phyloP scores from a whole-genome alignment of 2,888 invertebrate species.

The Liodrosophila aerea region DNA sequence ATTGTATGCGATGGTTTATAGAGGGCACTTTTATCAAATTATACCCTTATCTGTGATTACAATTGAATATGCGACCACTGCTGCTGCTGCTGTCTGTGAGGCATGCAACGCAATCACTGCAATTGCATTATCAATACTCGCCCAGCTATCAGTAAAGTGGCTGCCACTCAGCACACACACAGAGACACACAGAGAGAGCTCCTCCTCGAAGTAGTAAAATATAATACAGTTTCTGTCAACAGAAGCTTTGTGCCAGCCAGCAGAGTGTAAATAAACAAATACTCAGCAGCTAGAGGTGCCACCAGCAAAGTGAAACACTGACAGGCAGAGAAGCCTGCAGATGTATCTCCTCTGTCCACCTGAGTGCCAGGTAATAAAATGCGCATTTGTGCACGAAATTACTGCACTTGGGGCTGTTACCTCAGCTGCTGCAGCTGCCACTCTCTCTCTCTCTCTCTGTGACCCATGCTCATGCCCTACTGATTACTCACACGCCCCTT shows the following conservation, averaged over 20 bases:
- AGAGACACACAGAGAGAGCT: slow-evolving; percentile 18
- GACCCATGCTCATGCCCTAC: slow-evolving; percentile 27
- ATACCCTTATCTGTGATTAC: slow-evolving; percentile 59
- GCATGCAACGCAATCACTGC: slow-evolving; percentile 24
- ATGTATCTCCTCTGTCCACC: slow-evolving; percentile 32
- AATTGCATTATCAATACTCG: slow-evolving; percentile 54
- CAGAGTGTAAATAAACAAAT: slow-evolving; percentile 74
- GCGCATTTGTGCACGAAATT: slow-evolving; percentile 73
- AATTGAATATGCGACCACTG: slow-evolving; percentile 48
- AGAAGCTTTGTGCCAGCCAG: slow-evolving; percentile 42
- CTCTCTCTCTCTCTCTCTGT: not conserved
- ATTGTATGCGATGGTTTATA: no score
- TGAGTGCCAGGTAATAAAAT: slow-evolving; percentile 69
- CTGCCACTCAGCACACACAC: slow-evolving; percentile 55
- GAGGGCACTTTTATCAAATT: slow-evolving; percentile 15
- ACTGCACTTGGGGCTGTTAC: slow-evolving; percentile 48
- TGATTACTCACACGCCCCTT: slow-evolving; percentile 30
- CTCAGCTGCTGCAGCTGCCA: slow-evolving; percentile 17
- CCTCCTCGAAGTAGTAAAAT: slow-evolving; percentile 5
- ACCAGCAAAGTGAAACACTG: slow-evolving; percentile 24
- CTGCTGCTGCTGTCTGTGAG: slow-evolving; percentile 38
- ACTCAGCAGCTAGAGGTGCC: slow-evolving; percentile 26
- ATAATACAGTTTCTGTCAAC: slow-evolving; percentile 50
- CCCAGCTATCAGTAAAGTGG: slow-evolving; percentile 68
- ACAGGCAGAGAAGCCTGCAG: slow-evolving; percentile 21